Conservation (phyloP, 2,113 vertebrate genomes). For the Trematocara marginatum region DNA sequence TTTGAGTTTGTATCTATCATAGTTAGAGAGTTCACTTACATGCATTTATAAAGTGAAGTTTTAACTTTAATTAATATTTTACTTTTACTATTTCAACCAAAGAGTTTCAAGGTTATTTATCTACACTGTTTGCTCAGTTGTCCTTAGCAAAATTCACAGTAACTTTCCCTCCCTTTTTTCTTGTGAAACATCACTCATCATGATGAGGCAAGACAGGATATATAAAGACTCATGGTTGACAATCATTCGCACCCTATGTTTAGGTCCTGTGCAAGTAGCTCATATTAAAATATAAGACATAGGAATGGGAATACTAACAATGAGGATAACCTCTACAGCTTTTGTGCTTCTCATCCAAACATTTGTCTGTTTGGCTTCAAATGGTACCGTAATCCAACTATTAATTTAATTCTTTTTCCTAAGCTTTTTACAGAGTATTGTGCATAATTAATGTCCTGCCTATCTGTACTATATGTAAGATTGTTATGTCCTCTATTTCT, state of each 20-base stretch:
- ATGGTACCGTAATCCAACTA: constrained; percentile 13
- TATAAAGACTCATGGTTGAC: background rate
- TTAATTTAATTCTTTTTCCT: background rate
- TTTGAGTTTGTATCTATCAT: background rate
- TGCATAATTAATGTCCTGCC: background rate
- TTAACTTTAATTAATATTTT: background rate
- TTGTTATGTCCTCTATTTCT: background rate
- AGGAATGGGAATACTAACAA: background rate
- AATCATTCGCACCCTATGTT: background rate
- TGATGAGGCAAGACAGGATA: background rate
- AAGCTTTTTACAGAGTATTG: background rate
- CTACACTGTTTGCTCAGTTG: background rate
- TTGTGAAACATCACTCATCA: background rate
- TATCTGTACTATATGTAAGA: background rate
- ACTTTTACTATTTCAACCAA: background rate
- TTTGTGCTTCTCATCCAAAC: constrained; percentile 33
- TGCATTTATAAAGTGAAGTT: background rate
- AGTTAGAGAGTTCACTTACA: background rate
- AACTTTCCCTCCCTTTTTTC: background rate
- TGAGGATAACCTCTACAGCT: background rate
- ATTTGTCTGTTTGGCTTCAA: constrained; percentile 4
- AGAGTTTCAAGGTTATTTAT: background rate
- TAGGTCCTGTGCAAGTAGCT: background rate
- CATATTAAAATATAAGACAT: background rate
- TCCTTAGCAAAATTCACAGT: background rate